phyloP scores from a whole-genome alignment of 2,888 invertebrate species.

The Chorisops tibialis region DNA sequence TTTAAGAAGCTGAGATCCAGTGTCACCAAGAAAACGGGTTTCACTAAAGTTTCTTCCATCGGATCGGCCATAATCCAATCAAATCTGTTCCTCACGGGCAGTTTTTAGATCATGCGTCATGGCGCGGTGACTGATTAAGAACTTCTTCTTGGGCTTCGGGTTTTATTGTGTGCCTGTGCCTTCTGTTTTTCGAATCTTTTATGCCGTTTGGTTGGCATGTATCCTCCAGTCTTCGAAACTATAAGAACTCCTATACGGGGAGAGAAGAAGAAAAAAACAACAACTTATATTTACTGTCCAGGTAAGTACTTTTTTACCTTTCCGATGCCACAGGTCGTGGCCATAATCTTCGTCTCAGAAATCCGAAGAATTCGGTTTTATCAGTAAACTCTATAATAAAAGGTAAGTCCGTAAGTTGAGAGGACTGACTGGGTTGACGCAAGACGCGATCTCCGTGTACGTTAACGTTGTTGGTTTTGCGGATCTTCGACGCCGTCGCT shows the following conservation, averaged over 20 bases:
- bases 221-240: too few species aligned
- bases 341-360: conserved; percentile 24
- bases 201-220: conserved; percentile 1
- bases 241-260: neutral
- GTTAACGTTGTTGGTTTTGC: neutral
- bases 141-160: neutral
- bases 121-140: conserved; percentile 24
- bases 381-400: conserved; percentile 16
- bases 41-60: neutral
- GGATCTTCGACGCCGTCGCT: neutral
- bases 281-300: neutral
- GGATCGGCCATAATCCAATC: conserved; percentile 31
- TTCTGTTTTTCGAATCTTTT: conserved; percentile 13
- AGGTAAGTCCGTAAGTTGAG: conserved; percentile 9
- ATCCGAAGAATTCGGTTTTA: conserved; percentile 29
- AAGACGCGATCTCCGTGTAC: neutral
- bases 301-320: neutral
- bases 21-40: conserved; percentile 22
- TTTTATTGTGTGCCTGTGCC: conserved; percentile 3
- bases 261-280: neutral
- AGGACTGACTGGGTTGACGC: neutral
- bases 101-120: conserved; percentile 20
- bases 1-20: conserved; percentile 17
- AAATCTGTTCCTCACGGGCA: conserved; percentile 28
- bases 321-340: conserved; percentile 4